Evolutionary conservation across 2,113 vertebrate genomes (phyloP).

Genomic region (Hystrix brachyura): DNA sequence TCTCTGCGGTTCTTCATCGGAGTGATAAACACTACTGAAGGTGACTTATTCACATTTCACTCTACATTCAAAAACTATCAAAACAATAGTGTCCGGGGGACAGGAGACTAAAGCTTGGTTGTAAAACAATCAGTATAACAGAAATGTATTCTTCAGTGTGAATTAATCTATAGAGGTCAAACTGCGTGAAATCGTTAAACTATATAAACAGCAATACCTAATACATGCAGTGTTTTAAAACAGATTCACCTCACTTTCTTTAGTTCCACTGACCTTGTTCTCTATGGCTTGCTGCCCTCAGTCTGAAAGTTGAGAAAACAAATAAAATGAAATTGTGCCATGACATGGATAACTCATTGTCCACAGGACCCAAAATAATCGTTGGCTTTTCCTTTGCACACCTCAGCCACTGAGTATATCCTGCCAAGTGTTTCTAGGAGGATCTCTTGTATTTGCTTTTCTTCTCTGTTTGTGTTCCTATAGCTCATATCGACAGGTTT

Average conservation of each 20-base stretch:
- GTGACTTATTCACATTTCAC: slow-evolving; percentile 29
- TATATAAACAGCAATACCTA: background rate
- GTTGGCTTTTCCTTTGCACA: background rate
- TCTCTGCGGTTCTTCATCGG: background rate
- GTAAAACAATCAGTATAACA: background rate
- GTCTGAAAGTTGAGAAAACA: background rate
- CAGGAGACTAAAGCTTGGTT: background rate
- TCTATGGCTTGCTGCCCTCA: background rate
- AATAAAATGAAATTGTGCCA: background rate
- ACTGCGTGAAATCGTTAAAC: background rate
- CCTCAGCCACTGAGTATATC: background rate
- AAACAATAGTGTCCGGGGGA: slow-evolving; percentile 15
- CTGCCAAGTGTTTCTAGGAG: background rate
- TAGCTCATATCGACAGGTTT: background rate
- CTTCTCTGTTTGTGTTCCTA: slow-evolving; percentile 33
- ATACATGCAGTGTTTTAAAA: background rate
- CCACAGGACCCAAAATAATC: slow-evolving; percentile 13
- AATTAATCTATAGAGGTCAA: slow-evolving; percentile 27
- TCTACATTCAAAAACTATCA: background rate
- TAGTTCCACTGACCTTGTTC: background rate
- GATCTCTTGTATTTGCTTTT: background rate
- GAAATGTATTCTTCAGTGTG: background rate
- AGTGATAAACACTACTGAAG: background rate
- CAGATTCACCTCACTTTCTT: background rate
- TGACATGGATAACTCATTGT: background rate